Conservation (phyloP, 2,113 vertebrate genomes). For the Sinosuthora webbiana region DNA sequence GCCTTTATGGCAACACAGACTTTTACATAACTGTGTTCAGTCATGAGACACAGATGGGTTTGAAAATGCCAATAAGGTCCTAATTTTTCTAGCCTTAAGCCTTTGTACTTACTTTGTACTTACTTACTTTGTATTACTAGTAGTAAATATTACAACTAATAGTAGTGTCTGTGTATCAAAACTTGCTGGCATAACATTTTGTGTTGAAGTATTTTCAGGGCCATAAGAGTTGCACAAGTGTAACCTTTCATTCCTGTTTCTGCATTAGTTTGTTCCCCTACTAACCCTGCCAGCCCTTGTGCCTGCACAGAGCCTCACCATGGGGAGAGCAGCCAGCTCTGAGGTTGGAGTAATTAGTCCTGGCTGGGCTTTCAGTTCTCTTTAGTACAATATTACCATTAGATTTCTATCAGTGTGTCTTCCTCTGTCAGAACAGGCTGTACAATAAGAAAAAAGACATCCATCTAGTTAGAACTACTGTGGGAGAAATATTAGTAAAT, state of each 20-base stretch:
- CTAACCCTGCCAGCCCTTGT: background rate
- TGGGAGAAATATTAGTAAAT: background rate
- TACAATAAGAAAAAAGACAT: background rate
- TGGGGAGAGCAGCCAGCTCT: background rate
- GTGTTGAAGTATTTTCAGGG: background rate
- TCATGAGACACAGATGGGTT: background rate
- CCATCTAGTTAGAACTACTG: background rate
- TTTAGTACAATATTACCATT: constrained; percentile 7
- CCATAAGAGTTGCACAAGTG: background rate
- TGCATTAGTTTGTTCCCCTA: background rate
- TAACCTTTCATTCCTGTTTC: background rate
- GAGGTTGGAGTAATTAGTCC: constrained; percentile 50
- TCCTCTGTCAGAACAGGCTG: background rate
- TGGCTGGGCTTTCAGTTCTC: constrained; percentile 16
- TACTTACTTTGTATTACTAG: no score
- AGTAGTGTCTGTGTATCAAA: background rate
- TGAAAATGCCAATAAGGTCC: background rate
- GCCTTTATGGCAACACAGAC: background rate
- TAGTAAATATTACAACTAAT: background rate
- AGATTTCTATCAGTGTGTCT: constrained; percentile 21
- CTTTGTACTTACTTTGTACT: background rate
- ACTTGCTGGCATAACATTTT: background rate
- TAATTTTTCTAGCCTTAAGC: background rate
- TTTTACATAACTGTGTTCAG: background rate
- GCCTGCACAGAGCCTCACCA: background rate